phyloP scores from a whole-genome alignment of 2,888 invertebrate genomes.

The Volucella inanis region DNA sequence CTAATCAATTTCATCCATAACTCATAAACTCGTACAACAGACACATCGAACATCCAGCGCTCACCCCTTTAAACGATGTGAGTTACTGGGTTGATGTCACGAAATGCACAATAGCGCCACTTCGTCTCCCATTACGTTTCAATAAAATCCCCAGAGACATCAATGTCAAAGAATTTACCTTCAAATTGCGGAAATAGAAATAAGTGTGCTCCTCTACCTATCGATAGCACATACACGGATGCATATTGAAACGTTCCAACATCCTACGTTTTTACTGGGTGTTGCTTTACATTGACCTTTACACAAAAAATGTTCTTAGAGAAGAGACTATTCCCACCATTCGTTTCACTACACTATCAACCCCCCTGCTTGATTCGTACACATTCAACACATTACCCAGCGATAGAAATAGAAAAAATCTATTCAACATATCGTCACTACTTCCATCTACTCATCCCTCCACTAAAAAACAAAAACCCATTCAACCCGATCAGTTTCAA shows the following conservation, averaged over 20 bases:
- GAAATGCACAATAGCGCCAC: constrained; percentile 51
- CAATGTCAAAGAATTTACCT: constrained; percentile 57
- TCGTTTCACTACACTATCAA: not conserved
- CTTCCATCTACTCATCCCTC: not conserved
- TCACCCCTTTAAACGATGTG: not conserved
- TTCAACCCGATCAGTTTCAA: not conserved
- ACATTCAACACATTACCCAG: constrained; percentile 8
- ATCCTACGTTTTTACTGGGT: not conserved
- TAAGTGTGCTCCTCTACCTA: constrained; percentile 6
- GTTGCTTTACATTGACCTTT: constrained; percentile 47
- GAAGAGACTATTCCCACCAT: not conserved
- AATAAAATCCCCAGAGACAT: constrained; percentile 16
- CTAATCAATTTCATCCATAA: not conserved
- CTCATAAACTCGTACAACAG: not conserved
- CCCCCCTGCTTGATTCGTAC: not conserved
- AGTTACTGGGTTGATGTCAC: constrained; percentile 4
- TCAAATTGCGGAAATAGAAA: constrained; percentile 8
- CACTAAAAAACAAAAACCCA: too few relatives aligned
- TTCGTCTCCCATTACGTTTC: constrained; percentile 33
- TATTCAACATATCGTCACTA: constrained; percentile 45
- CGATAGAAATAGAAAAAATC: constrained; percentile 42
- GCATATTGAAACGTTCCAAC: not conserved
- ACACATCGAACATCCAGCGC: constrained; percentile 6
- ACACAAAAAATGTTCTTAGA: constrained; percentile 13
- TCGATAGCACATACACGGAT: not conserved